These are phyloP conservation scores for Odobenus rosmarus DNA, from an alignment of 2,113 vertebrate genomes.

Conservation along the genomic window DNA sequence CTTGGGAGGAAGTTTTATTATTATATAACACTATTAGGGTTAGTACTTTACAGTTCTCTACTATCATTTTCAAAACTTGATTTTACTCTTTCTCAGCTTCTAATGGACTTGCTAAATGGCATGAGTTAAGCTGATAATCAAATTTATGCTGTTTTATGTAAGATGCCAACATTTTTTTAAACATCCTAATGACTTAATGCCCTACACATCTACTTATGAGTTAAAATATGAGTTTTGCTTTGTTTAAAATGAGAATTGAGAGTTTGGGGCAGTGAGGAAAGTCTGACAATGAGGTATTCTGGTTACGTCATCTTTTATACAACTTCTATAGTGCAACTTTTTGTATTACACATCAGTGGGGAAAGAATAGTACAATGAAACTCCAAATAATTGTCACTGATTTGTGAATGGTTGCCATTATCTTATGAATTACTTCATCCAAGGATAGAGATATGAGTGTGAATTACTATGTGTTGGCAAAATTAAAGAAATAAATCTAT, in stretches of 20 bases:
- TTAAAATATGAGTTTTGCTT: not conserved
- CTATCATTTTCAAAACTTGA: not conserved
- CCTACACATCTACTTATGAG: not conserved
- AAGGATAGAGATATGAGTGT: not conserved
- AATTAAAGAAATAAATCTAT: not conserved
- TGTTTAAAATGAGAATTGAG: not conserved
- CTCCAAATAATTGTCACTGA: not conserved
- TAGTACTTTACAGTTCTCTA: not conserved
- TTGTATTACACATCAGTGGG: not conserved
- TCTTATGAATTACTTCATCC: slow-evolving; percentile 6
- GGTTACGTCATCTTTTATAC: not conserved
- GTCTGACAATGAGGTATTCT: not conserved
- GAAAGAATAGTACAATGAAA: not conserved
- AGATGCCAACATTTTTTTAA: not conserved
- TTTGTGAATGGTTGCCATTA: not conserved
- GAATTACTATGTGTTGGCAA: not conserved
- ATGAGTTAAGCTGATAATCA: not conserved
- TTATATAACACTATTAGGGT: not conserved
- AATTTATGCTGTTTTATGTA: not conserved
- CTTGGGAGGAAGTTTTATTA: not conserved
- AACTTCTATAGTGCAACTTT: not conserved
- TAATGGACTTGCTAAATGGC: not conserved
- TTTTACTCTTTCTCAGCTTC: not conserved
- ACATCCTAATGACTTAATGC: not conserved
- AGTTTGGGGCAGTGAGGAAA: not conserved